Conservation (phyloP, 2,113 vertebrate species). For the Takifugu flavidus region DNA sequence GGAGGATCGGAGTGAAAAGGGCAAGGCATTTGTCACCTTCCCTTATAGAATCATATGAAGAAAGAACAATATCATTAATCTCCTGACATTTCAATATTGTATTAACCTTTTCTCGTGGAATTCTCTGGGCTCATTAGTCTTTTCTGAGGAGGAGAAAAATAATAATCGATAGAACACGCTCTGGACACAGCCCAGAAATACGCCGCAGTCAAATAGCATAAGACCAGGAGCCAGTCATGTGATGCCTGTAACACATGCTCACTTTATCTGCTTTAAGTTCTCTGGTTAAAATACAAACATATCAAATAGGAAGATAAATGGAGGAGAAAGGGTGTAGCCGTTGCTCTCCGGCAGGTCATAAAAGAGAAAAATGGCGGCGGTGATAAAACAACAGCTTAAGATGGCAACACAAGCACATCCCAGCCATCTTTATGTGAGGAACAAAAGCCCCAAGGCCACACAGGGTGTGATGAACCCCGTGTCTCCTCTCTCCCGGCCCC, state of each 20-base stretch:
- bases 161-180: conserved; percentile 79
- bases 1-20: conserved; percentile 68
- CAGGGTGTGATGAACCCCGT: conserved; percentile 42
- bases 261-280: conserved; percentile 35
- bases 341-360: conserved; percentile 47
- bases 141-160: conserved; percentile 69
- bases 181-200: conserved; percentile 65
- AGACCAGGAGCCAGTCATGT: conserved; percentile 55
- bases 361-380: conserved; percentile 41
- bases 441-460: conserved; percentile 54
- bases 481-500: conserved; percentile 32
- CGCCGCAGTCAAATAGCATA: conserved; percentile 61
- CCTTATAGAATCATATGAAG: conserved; percentile 54
- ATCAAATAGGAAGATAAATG: conserved; percentile 34
- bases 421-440: conserved; percentile 39
- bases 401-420: conserved; percentile 46
- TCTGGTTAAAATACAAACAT: conserved; percentile 25
- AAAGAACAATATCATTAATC: conserved; percentile 79
- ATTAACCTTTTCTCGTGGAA: conserved; percentile 80
- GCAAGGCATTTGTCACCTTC: conserved; percentile 77
- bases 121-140: conserved; percentile 77
- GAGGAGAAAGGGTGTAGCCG: conserved; percentile 20
- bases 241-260: conserved; percentile 47
- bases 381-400: conserved; percentile 51
- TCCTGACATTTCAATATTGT: conserved; percentile 83